phyloP scores from a whole-genome alignment of 2,113 vertebrate species.

The Phyllopteryx taeniolatus region DNA sequence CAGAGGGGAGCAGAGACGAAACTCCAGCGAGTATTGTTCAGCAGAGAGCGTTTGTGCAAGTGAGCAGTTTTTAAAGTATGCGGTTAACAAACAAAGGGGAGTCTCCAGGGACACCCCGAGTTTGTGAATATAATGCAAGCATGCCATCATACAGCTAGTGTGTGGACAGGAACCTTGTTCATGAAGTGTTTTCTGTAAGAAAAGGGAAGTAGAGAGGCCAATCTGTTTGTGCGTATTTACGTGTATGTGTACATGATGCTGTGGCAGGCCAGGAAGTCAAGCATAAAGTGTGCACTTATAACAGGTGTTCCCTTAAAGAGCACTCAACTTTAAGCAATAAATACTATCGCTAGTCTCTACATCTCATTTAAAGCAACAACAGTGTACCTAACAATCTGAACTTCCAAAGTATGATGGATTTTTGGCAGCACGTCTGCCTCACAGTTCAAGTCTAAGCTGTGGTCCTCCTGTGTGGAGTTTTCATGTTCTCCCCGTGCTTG shows the following conservation, averaged over 20 bases:
- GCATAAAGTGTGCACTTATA: slow-evolving; percentile 53
- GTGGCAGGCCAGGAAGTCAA: slow-evolving; percentile 63
- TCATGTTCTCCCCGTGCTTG: no score
- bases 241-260: slow-evolving; percentile 11
- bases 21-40: slow-evolving; percentile 49
- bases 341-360: background rate
- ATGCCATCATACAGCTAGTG: background rate
- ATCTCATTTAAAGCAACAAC: background rate
- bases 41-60: slow-evolving; percentile 44
- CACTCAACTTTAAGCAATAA: slow-evolving; percentile 10
- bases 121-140: slow-evolving; percentile 11
- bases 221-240: background rate
- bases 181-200: background rate
- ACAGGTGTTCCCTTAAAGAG: slow-evolving; percentile 64
- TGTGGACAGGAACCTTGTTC: background rate
- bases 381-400: no score
- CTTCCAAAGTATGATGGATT: no score
- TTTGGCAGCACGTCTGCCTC: no score
- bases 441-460: no score
- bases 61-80: slow-evolving; percentile 53
- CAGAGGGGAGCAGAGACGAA: slow-evolving; percentile 68
- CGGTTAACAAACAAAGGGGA: slow-evolving; percentile 54
- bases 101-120: slow-evolving; percentile 69
- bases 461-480: no score
- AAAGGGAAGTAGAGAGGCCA: background rate